Evolutionary conservation across 2,113 vertebrate species (phyloP).

Genomic region (Tretioscincus oriximinensis): DNA sequence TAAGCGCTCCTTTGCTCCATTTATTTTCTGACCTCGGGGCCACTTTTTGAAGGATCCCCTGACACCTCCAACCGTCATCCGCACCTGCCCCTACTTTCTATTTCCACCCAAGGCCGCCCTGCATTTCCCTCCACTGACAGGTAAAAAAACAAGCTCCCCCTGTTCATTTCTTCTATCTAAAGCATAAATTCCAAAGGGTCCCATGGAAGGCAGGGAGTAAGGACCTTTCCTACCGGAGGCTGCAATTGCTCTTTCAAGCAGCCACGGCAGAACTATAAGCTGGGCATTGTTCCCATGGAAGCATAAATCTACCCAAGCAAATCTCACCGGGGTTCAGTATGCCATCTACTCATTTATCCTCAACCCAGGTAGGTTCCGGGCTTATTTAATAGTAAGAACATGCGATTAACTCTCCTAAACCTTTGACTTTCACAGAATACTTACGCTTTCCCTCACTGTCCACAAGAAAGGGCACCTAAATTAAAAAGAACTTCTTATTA

Average conservation of each 20-base stretch:
- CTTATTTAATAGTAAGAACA: constrained; percentile 30
- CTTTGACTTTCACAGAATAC: constrained; percentile 17
- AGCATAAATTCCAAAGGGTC: constrained; percentile 10
- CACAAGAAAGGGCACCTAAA: neutral
- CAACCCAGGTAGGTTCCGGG: constrained; percentile 11
- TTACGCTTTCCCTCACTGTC: constrained; percentile 25
- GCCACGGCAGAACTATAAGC: neutral
- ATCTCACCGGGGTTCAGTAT: constrained; percentile 27
- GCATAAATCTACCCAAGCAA: neutral
- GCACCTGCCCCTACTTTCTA: neutral
- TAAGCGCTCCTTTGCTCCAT: too few relatives aligned
- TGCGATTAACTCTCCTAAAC: constrained; percentile 24
- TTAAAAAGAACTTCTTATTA: neutral
- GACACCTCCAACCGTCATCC: too few relatives aligned
- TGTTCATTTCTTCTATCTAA: neutral
- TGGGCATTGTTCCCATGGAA: neutral
- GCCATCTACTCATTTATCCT: constrained; percentile 18
- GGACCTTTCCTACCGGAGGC: neutral
- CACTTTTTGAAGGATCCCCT: too few relatives aligned
- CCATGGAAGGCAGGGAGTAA: neutral
- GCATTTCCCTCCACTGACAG: neutral
- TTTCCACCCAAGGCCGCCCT: neutral
- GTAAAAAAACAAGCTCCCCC: neutral
- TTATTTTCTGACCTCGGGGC: too few relatives aligned
- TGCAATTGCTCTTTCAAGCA: neutral